These are phyloP conservation scores for Bagarius yarrelli DNA, from an alignment of 2,113 vertebrate species.

Conservation along the genomic window DNA sequence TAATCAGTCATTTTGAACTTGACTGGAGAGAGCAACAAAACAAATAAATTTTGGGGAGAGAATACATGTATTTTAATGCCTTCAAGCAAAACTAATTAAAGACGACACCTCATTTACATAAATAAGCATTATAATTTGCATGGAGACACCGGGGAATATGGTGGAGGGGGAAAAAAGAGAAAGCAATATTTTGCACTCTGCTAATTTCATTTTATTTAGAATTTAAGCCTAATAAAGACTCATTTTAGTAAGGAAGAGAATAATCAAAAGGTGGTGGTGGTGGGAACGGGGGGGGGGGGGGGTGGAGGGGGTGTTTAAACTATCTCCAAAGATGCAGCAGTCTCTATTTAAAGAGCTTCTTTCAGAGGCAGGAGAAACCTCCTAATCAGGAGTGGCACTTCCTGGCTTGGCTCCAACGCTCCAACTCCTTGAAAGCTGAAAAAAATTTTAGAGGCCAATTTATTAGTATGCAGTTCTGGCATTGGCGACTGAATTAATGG, in stretches of 20 bases:
- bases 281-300: conserved; percentile 55
- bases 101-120: conserved; percentile 83
- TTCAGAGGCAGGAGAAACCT: conserved; percentile 73
- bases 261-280: conserved; percentile 68
- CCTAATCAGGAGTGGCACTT: conserved; percentile 78
- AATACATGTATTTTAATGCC: conserved; percentile 85
- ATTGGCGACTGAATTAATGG: conserved; percentile 79
- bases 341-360: conserved; percentile 69
- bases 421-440: conserved; percentile 80
- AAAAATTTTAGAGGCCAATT: conserved; percentile 73
- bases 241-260: conserved; percentile 75
- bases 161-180: conserved; percentile 67
- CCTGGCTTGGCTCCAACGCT: conserved; percentile 71
- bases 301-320: conserved; percentile 68
- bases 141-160: conserved; percentile 77
- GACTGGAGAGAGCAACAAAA: conserved; percentile 79
- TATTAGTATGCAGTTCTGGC: conserved; percentile 81
- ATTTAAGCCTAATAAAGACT: conserved; percentile 83
- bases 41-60: conserved; percentile 80
- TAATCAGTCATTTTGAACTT: conserved; percentile 79
- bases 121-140: conserved; percentile 85
- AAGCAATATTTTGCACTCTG: conserved; percentile 82
- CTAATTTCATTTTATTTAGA: conserved; percentile 83
- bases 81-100: conserved; percentile 84
- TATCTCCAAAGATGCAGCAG: conserved; percentile 82